phyloP scores from a whole-genome alignment of 2,113 vertebrate genomes.

The Monarcha castaneiventris region DNA sequence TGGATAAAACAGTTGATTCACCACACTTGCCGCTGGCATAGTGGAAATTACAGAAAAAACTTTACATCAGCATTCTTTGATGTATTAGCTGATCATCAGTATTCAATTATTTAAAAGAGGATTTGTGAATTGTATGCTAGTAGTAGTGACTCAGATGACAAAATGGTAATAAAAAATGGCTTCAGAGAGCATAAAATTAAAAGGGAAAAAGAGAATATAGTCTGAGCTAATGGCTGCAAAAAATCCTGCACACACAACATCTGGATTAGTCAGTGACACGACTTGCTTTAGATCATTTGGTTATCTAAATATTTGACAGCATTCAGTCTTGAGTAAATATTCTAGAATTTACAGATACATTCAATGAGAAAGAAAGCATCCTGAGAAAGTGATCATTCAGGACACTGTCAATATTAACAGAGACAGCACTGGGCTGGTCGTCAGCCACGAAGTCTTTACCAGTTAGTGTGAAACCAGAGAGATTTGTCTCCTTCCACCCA shows the following conservation, averaged over 20 bases:
- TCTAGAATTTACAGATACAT: neutral
- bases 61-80: neutral
- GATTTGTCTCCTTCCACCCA: neutral
- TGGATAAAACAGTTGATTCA: neutral
- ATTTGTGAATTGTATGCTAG: neutral
- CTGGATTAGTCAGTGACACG: neutral
- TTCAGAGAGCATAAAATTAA: neutral
- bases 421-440: neutral
- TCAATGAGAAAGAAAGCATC: neutral
- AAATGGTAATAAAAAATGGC: neutral
- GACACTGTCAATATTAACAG: neutral
- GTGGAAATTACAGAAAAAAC: neutral
- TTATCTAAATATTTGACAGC: neutral
- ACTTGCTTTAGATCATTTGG: neutral
- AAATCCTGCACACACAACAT: neutral
- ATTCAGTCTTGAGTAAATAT: neutral
- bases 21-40: neutral
- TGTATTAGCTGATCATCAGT: neutral
- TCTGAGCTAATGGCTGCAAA: neutral
- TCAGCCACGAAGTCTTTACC: neutral
- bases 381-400: neutral
- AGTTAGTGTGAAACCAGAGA: neutral
- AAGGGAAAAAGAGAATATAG: neutral
- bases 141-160: neutral
- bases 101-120: neutral